Base-by-base conservation (phyloP, 2,888 invertebrate species). In the Bruchidius siliquastri region DNA sequence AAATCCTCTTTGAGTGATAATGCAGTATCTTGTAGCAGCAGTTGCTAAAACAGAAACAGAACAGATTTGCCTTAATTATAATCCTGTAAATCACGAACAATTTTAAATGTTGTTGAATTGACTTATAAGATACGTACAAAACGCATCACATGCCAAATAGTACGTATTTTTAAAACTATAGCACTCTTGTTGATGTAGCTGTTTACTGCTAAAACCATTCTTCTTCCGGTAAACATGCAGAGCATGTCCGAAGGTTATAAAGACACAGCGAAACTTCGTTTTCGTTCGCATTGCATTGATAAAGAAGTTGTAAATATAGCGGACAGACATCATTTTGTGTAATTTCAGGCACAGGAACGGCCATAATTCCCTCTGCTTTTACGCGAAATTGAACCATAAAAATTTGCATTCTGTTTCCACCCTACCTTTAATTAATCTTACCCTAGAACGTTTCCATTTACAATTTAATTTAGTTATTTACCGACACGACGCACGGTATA, bases 381-480 rank as follows among this genome's bases (percentile, higher is more conserved):
- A 76, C 76, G 74, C 74, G 74, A 73, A 79, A 79, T 79, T 76
- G 75, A 79, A 78, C 77, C 77, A 78, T 78, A 81, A 79, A 80
- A 80, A 80, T 80, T 81, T 81, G 80, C 81, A 82, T 82, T 76
- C 71, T 73, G 32, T 76, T 72, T 75, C 77, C 76, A 77, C 81
- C 80, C 80, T 76, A 79, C 79, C 80, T 77, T 78, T 79, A 81
- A 82, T 82, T 81, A 81, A 80, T 81, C 80, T 80, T 79, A 79
- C 80, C 82, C 79, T 77, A 74, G 76, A 77, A 78, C 79, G 77
- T 73, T 78, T 75, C 79, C 77, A 80, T 82, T 80, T 78, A 79
- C 80, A 80, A 81, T 82, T 82, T 82, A 83, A 83, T 83, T 83
- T 82, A 82, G 81, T 82, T 81, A 83, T 83, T 82, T 82, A 81